Percentiles rank a stretch among this genome's conserved stretches.
Evolutionary conservation across 2,888 invertebrate genomes (phyloP).

Genomic region (Sinhomidia bicolor): DNA sequence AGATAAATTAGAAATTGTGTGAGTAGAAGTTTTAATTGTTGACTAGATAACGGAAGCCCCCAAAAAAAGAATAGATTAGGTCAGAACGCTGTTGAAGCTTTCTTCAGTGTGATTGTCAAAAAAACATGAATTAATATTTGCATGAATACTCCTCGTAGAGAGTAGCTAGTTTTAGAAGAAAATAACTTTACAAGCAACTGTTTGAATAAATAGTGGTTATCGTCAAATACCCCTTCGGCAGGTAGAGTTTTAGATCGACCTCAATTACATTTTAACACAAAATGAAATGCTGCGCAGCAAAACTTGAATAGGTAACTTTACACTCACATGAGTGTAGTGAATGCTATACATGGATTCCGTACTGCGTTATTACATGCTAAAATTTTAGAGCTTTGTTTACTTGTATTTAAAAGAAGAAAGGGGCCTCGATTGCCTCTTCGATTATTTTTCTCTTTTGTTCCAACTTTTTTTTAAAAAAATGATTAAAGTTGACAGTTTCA

Average conservation of each 20-base stretch:
- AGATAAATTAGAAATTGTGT: conserved; percentile 10
- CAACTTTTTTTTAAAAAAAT: too few relatives aligned
- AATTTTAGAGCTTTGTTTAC: too few relatives aligned
- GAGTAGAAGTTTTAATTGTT: conserved; percentile 31
- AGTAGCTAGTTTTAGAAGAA: background rate
- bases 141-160: background rate
- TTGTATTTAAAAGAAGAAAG: too few relatives aligned
- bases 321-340: too few relatives aligned
- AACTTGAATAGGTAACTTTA: background rate
- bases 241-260: conserved; percentile 20
- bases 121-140: background rate
- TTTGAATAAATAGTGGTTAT: background rate
- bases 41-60: conserved; percentile 14
- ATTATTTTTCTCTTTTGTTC: too few relatives aligned
- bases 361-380: too few relatives aligned
- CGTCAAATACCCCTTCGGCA: background rate
- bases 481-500: too few relatives aligned
- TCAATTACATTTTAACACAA: background rate
- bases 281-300: background rate
- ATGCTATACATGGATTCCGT: too few relatives aligned
- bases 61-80: conserved; percentile 8
- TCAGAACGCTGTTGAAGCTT: conserved; percentile 15
- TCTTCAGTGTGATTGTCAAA: background rate
- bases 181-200: background rate
- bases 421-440: too few relatives aligned